A percentile compares a stretch with the other conserved stretches of the same genome.
These are phyloP conservation scores for Cantharis rustica DNA, from an alignment of 2,888 invertebrate genomes.

Conservation along the genomic window DNA sequence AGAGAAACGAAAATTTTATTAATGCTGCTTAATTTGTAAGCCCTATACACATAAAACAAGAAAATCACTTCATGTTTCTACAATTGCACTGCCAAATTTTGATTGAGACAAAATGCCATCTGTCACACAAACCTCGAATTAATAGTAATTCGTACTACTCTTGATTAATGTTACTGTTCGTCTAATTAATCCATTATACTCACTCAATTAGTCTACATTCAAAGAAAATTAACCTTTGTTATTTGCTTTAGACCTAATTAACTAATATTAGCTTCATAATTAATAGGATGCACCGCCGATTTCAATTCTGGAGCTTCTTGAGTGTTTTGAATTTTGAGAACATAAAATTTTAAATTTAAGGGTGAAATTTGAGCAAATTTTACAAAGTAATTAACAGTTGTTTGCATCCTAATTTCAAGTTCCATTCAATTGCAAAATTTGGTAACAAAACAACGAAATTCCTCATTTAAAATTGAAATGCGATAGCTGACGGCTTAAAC, in stretches of 20 bases:
- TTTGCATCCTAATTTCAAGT: not conserved
- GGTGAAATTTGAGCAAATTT: not conserved
- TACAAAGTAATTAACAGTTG: not conserved
- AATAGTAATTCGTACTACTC: slow-evolving; percentile 33
- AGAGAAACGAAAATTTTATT: not conserved
- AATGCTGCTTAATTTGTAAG: not conserved
- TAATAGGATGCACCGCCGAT: not conserved
- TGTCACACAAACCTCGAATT: slow-evolving; percentile 8
- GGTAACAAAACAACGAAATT: not conserved
- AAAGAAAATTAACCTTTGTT: slow-evolving; percentile 17
- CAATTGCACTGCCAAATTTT: slow-evolving; percentile 6
- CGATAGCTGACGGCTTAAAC: not conserved
- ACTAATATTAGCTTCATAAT: not conserved
- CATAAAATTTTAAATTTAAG: not conserved
- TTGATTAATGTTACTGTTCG: slow-evolving; percentile 19
- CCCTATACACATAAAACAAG: not conserved
- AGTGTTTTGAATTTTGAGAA: not conserved
- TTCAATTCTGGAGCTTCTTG: not conserved
- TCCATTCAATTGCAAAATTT: not conserved
- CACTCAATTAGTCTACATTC: slow-evolving; percentile 25
- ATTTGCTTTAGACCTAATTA: not conserved
- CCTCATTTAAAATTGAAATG: not conserved
- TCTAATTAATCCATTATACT: slow-evolving; percentile 22
- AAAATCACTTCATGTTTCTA: slow-evolving; percentile 1
- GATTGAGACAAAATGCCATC: slow-evolving; percentile 9